Conservation (phyloP, 2,113 vertebrate genomes). For the rat (Rattus norvegicus) region DNA sequence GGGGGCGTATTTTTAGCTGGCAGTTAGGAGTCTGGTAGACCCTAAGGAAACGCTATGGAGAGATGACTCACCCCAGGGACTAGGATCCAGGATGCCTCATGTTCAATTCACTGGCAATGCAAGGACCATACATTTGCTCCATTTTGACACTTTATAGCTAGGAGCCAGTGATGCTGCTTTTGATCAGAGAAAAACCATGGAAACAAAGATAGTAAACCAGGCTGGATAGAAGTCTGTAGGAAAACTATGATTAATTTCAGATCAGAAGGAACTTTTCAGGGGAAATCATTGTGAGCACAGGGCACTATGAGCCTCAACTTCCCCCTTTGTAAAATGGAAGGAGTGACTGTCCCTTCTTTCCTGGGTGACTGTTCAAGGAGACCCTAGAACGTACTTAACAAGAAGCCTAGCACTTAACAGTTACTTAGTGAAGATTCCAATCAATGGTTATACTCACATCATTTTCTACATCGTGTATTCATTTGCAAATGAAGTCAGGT, state of each 20-base stretch:
- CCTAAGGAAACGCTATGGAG: background rate
- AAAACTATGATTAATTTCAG: slow-evolving; percentile 9
- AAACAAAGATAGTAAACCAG: background rate
- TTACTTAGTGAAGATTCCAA: background rate
- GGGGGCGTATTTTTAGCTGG: background rate
- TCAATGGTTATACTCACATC: background rate
- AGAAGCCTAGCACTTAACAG: background rate
- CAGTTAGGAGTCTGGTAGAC: background rate
- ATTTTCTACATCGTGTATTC: background rate
- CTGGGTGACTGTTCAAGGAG: background rate
- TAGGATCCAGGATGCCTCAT: background rate
- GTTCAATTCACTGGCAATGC: background rate
- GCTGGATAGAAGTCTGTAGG: background rate
- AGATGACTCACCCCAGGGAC: background rate
- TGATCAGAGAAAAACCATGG: background rate
- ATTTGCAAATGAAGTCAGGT: background rate
- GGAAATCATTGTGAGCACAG: background rate
- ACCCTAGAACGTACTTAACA: background rate
- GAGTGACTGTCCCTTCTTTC: background rate
- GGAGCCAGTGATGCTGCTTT: background rate
- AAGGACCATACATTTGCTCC: background rate
- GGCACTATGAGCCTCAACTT: background rate
- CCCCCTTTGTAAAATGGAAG: background rate
- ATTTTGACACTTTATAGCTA: background rate
- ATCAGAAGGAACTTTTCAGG: background rate